These are phyloP conservation scores for Meloidogyne exigua DNA, from an alignment of 1,140 invertebrate species.

Conservation along the genomic window DNA sequence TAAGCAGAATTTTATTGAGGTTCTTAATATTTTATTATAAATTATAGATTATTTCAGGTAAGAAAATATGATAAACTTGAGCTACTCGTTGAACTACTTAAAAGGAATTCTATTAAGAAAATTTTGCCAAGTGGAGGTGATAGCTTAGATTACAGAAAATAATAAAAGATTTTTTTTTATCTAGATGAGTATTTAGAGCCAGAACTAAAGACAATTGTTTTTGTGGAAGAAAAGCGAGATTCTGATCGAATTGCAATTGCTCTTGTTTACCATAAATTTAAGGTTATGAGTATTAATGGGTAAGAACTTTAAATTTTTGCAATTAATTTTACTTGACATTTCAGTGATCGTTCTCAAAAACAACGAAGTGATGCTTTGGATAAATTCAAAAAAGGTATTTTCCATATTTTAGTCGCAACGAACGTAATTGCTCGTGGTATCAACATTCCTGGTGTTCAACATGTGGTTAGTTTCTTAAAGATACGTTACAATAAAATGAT, in stretches of 20 bases:
- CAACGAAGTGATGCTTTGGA: constrained; percentile 29
- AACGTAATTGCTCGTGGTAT: constrained; percentile 38
- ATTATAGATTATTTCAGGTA: constrained; percentile 32
- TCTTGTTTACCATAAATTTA: constrained; percentile 18
- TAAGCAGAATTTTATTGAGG: constrained; percentile 35
- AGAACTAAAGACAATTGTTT: constrained; percentile 57
- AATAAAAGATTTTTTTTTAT: constrained; percentile 70
- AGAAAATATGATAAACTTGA: constrained; percentile 33
- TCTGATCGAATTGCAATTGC: constrained; percentile 30
- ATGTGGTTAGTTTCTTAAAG: constrained; percentile 75
- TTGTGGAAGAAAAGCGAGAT: constrained; percentile 30
- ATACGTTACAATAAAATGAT: too few species aligned
- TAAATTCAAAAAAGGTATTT: constrained; percentile 27
- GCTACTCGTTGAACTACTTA: constrained; percentile 28
- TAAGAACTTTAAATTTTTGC: constrained; percentile 73
- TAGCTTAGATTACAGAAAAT: background rate
- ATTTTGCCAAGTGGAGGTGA: constrained; percentile 13
- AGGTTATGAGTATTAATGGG: constrained; percentile 65
- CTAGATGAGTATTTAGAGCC: constrained; percentile 17
- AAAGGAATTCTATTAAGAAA: constrained; percentile 14
- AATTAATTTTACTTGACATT: background rate
- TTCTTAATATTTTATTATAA: constrained; percentile 64
- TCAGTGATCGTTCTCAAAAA: constrained; percentile 38
- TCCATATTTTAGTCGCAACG: constrained; percentile 32
- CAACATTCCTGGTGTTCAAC: constrained; percentile 37